Evolutionary conservation across 2,113 vertebrate genomes (phyloP).

Genomic region (Probosciger aterrimus): DNA sequence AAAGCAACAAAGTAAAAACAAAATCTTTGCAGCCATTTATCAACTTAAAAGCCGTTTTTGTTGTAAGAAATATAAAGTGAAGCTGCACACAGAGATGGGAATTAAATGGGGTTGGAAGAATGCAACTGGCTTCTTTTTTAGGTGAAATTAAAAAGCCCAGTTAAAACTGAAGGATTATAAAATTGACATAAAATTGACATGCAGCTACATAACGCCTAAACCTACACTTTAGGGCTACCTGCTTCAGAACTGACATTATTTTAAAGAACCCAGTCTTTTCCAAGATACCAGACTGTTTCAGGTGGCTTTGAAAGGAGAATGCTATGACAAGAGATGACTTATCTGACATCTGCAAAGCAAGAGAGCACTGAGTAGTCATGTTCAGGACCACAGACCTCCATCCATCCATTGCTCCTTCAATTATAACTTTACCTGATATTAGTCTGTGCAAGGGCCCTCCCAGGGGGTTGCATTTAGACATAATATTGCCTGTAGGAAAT

Average conservation of each 20-base stretch:
- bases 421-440: not conserved
- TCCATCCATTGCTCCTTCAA: not conserved
- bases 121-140: not conserved
- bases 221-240: not conserved
- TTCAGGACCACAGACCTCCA: not conserved
- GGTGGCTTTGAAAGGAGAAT: not conserved
- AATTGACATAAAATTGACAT: not conserved
- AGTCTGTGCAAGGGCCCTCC: not conserved
- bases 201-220: not conserved
- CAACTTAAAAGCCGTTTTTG: constrained; percentile 64
- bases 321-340: not conserved
- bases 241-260: not conserved
- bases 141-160: constrained; percentile 24
- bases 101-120: constrained; percentile 27
- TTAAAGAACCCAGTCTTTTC: not conserved
- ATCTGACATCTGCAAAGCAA: not conserved
- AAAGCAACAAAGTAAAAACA: constrained; percentile 68
- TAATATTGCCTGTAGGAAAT: not conserved
- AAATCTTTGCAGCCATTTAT: constrained; percentile 61
- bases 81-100: constrained; percentile 26
- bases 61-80: constrained; percentile 53
- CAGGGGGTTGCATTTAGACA: not conserved
- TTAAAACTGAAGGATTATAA: constrained; percentile 34
- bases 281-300: not conserved
- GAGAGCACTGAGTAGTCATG: not conserved